Base-by-base conservation (phyloP, 2,888 invertebrate species). In the Xestia c-nigrum region DNA sequence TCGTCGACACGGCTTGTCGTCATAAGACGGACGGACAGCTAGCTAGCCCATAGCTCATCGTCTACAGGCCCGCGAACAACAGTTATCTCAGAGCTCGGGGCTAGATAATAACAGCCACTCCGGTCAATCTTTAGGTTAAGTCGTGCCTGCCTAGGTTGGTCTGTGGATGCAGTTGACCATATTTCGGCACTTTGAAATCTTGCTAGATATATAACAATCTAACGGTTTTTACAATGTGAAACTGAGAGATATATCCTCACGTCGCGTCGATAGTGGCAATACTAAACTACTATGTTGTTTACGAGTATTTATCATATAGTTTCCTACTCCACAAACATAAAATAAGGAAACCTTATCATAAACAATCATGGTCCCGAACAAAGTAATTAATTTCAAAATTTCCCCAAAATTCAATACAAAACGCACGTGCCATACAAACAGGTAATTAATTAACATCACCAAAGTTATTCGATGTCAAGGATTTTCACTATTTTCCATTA, bases 381-480 rank as follows among this genome's bases (percentile, higher is more conserved):
- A 67, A 64, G 57, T 38, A 84, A 73, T 67, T 40, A 52, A 76
- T 69, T 79, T 55, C 12, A 50, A 72, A 61, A 64, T 46, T 31
- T 76, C 24, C n/a, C 68, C 40, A 50, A 50, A 82, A 61, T 64
- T 43, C 47, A 83, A 80, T 31, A 71, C n/a, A 52, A 55, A 19
- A 72, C 47, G 43, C 65, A 80, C 63, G 57, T 59, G 52, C 47
- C n/a, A 21, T 78, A 66, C 73, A 21, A 74, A 72, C 71, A 78
- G 52, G 63, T 72, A 64, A 70, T 68, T 80, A 82, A 84, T 80
- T 82, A 84, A 81, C 67, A 72, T 55, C 24, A 50, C 61, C 59
- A 65, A 77, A 79, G 66, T 77, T 76, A 69, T 79, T 87, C 63
- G 64, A 76, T 81, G 78, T 79, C 85, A 87, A 87, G 85, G 87